Base-by-base conservation (phyloP, 2,113 vertebrate species). In the Muntiacus reevesi region DNA sequence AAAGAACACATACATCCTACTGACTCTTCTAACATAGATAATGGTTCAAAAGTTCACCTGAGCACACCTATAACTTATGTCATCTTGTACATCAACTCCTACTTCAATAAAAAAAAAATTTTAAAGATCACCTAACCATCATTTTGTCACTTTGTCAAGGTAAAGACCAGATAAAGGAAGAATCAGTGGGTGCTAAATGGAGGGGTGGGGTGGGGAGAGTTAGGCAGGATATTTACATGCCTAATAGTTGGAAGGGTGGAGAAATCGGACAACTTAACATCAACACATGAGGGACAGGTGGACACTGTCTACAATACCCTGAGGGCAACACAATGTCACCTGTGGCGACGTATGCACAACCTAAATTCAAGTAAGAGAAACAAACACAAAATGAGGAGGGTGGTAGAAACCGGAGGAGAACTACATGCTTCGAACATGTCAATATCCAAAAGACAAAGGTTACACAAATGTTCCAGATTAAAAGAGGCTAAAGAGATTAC, bases 131-230 rank as follows among this genome's bases (percentile, higher is more conserved):
- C 33, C 3, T 60, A 43, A 60, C 14, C 40, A 45, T 59, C 60
- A 50, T 13, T 79, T 60, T 50, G 14, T 45, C 33, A n/a, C 21
- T 40, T 76, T 76, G 59, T 59, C 76, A 79, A 2, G 2, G 10
- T 30, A 33, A 67, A 95, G 47, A 60, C 89, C 8, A 21, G n/a
- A 71, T 71, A 23, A 71, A 71, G n/a, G n/a, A 54, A 71, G 33
- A 85, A 43, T 16, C 36, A 19, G 5, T 14, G 21, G 30, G 17
- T 9, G 33, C 52, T 85, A 60, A 88, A 33, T 55, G 17, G 62
- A 27, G 67, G 30, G 0, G 6, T 1, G 9, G 3, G 17, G 14
- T 17, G 6, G 13, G 7, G 10, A 43, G 19, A 40, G 50, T 40
- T 2, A 3, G n/a, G 19, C 28, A 9, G 52, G 59, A 30, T 79